Percentiles rank a stretch among this genome's conserved stretches.
phyloP scores from a whole-genome alignment of 2,113 vertebrate genomes.

The Mobula birostris region DNA sequence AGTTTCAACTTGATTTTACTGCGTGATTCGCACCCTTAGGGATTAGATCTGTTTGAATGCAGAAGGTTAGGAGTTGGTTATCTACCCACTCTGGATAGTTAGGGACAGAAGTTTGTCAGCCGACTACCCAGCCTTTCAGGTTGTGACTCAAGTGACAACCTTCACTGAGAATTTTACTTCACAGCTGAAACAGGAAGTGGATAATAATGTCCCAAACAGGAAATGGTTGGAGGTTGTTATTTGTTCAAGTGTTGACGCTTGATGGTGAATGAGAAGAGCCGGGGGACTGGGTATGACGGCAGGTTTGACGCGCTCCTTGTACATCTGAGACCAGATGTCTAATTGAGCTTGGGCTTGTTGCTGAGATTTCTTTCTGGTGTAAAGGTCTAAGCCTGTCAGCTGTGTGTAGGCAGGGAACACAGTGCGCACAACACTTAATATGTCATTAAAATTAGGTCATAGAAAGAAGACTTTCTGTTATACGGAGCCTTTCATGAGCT shows the following conservation, averaged over 20 bases:
- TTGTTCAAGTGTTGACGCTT: constrained; percentile 19
- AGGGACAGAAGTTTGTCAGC: neutral
- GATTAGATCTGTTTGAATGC: neutral
- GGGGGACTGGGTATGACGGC: neutral
- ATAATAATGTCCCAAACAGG: constrained; percentile 18
- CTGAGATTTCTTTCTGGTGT: neutral
- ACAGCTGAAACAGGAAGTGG: constrained; percentile 19
- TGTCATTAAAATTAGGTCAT: neutral
- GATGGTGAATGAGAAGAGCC: neutral
- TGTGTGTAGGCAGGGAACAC: neutral
- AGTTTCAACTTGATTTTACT: neutral
- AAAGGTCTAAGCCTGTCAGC: neutral
- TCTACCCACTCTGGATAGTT: neutral
- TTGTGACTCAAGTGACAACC: neutral
- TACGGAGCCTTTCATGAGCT: neutral
- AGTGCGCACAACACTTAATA: neutral
- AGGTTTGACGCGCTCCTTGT: neutral
- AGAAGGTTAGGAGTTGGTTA: neutral
- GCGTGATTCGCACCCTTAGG: neutral
- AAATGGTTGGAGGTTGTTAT: constrained; percentile 34
- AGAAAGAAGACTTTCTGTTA: neutral
- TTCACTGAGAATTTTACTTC: neutral
- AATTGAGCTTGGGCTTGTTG: neutral
- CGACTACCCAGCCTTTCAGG: too few species aligned
- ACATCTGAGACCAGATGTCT: neutral